Percentiles rank a stretch among this genome's conserved stretches.
phyloP scores from a whole-genome alignment of 1,140 invertebrate genomes.

The Aporrectodea caliginosa region DNA sequence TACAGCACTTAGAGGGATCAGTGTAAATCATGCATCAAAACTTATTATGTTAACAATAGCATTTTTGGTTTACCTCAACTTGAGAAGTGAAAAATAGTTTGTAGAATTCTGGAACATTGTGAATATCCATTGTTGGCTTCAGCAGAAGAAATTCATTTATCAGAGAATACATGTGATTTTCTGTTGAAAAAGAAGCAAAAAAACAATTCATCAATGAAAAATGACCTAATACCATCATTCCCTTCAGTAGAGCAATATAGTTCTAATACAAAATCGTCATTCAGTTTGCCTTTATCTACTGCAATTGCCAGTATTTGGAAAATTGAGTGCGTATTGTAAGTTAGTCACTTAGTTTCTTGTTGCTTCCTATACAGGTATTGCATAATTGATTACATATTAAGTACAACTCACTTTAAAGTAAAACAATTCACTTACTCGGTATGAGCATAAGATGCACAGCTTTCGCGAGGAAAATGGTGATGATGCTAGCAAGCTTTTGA shows the following conservation, averaged over 20 bases:
- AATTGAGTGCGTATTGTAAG: not conserved
- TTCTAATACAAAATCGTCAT: not conserved
- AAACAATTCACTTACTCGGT: slow-evolving; percentile 51
- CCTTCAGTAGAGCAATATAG: not conserved
- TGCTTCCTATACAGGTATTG: not conserved
- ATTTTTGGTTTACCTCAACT: slow-evolving; percentile 58
- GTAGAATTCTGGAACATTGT: slow-evolving; percentile 72
- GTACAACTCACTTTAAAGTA: not conserved
- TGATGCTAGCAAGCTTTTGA: slow-evolving; percentile 64
- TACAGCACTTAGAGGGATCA: too few relatives aligned
- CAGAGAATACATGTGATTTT: slow-evolving; percentile 65
- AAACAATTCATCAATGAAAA: not conserved
- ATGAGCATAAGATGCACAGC: slow-evolving; percentile 64
- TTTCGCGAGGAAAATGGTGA: slow-evolving; percentile 67
- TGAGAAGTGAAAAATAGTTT: slow-evolving; percentile 69
- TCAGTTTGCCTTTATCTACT: not conserved
- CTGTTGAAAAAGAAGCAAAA: slow-evolving; percentile 25
- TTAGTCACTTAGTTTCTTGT: not conserved
- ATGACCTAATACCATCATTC: not conserved
- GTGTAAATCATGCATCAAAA: too few relatives aligned
- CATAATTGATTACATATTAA: not conserved
- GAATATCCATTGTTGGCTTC: slow-evolving; percentile 65
- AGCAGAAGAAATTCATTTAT: slow-evolving; percentile 69
- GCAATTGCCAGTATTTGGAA: not conserved
- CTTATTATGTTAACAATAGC: too few relatives aligned